Percentiles rank a stretch among this genome's conserved stretches.
Evolutionary conservation across 1,140 invertebrate species (phyloP).

Genomic region (Sesamia nonagrioides): DNA sequence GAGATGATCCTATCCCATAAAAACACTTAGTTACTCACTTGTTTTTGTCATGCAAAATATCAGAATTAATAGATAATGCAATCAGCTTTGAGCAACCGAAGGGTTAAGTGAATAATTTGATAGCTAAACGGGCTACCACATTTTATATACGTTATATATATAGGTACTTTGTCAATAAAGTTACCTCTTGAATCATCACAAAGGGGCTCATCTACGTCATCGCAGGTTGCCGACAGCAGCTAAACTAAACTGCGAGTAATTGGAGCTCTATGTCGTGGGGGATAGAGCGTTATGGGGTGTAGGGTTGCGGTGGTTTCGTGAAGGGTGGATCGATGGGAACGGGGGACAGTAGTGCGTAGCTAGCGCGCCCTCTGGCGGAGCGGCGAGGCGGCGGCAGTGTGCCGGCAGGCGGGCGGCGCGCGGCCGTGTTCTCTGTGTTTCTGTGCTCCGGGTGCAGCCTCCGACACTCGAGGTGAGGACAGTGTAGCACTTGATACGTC

Average conservation of each 20-base stretch:
- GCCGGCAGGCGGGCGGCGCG: constrained; percentile 30
- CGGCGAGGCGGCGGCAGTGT: constrained; percentile 44
- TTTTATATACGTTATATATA: too few relatives aligned
- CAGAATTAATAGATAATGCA: neutral
- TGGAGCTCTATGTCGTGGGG: constrained; percentile 46
- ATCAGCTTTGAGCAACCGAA: neutral
- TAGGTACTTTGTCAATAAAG: neutral
- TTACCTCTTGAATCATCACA: constrained; percentile 69
- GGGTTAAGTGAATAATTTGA: constrained; percentile 16
- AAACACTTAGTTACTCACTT: too few relatives aligned
- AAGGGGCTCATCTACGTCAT: constrained; percentile 69
- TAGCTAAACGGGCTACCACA: neutral
- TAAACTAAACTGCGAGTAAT: constrained; percentile 28
- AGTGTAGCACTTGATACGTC: constrained; percentile 11
- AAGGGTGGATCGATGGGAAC: constrained; percentile 79
- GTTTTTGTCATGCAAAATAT: too few relatives aligned
- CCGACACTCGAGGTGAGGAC: constrained; percentile 43
- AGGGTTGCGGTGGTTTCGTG: constrained; percentile 49
- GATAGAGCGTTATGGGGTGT: constrained; percentile 52
- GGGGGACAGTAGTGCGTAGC: constrained; percentile 57
- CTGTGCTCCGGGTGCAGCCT: neutral
- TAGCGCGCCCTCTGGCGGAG: constrained; percentile 65
- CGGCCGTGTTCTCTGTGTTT: constrained; percentile 22
- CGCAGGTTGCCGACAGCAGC: constrained; percentile 51
- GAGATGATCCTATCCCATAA: too few relatives aligned